Evolutionary conservation across 1,140 invertebrate genomes (phyloP), one percentile per base, ranked within the genome.

Genomic region (Zaprionus gabonicus): DNA sequence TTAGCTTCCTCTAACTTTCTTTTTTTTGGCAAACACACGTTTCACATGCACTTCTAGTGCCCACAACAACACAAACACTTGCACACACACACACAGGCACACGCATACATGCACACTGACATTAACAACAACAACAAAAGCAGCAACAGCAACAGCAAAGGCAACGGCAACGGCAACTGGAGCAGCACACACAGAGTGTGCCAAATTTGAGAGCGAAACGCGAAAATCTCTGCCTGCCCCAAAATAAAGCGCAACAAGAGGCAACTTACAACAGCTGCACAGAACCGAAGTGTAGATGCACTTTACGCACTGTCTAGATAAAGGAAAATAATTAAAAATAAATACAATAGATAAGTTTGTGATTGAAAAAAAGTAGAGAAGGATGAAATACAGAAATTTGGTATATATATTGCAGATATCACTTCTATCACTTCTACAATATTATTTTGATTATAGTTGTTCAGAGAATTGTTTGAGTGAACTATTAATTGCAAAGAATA

Each of bases 161-260:
- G 31, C 31, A 64, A n/a, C 27, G 10, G n/a, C 63, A 71, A 44
- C 76, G 55, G 12, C 31, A 44, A 51, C 46, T 51, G 20, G 46
- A 51, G 46, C 46, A 51, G 46, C 46, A 51, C 41, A 60, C 51
- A 53, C 49, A 25, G 15, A 25, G 15, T 51, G 70, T 34, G 76
- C 66, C 83, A 90, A 79, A 75, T 78, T 64, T 76, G 78, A 78
- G 74, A 70, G 83, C 64, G 69, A 80, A 84, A 79, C 75, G 85
- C 68, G 85, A 69, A 90, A 88, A 90, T 88, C 85, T 76, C 84
- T 55, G 85, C 71, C 85, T 55, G 85, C 68, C 69, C 71, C 25
- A 84, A 81, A 90, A 67, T 85, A 78, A 75, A 85, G 71, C 60
- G 75, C 79, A 85, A 82, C 82, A 85, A 81, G 81, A 73, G 74